These are phyloP conservation scores for Enoplosus armatus DNA, from an alignment of 2,797 vertebrate species.

Conservation along the genomic window DNA sequence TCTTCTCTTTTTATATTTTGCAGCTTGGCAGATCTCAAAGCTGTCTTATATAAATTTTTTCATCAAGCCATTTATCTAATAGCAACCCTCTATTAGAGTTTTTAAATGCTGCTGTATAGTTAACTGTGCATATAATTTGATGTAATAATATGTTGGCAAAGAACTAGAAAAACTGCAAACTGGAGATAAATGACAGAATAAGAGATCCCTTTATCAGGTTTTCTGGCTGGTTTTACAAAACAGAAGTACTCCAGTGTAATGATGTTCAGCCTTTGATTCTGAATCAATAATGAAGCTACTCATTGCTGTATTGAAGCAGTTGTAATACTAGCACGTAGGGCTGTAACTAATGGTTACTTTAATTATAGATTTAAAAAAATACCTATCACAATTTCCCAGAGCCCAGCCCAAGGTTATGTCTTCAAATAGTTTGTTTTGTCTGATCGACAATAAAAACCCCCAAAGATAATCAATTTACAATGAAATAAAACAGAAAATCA, in stretches of 20 bases:
- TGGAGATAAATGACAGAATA: too few species aligned
- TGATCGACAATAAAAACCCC: background rate
- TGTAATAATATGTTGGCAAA: background rate
- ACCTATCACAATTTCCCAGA: too few species aligned
- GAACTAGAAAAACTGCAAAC: background rate
- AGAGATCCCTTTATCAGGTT: too few species aligned
- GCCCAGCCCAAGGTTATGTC: too few species aligned
- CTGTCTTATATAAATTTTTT: background rate
- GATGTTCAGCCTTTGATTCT: too few species aligned
- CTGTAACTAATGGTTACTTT: background rate
- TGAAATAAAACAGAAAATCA: background rate
- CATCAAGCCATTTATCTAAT: background rate
- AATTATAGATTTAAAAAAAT: background rate
- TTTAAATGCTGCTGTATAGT: background rate
- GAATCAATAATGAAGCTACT: too few species aligned
- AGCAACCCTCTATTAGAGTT: background rate
- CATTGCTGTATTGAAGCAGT: too few species aligned
- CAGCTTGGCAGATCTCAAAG: background rate
- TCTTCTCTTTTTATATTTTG: background rate
- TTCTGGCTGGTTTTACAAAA: too few species aligned
- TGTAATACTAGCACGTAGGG: too few species aligned
- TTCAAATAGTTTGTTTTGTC: too few species aligned
- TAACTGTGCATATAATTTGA: background rate
- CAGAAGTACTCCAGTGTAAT: too few species aligned
- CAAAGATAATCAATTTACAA: too few species aligned